Percentiles rank a stretch among this genome's conserved stretches.
These are phyloP conservation scores for Hylyphantes graminicola DNA, from an alignment of 1,140 invertebrate species.

Conservation along the genomic window DNA sequence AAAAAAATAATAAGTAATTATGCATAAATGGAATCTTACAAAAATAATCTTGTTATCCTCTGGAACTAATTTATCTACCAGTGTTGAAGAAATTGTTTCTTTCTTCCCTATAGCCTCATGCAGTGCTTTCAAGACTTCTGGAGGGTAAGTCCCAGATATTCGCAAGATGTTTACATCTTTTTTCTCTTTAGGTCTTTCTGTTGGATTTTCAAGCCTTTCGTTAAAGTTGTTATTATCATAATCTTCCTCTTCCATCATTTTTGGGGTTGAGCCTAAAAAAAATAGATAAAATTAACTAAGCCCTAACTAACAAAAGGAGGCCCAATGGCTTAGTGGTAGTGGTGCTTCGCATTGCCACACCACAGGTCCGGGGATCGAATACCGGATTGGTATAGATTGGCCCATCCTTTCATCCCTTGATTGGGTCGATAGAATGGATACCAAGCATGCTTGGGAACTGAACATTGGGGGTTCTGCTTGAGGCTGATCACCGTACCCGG, in stretches of 20 bases:
- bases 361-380: too few relatives aligned
- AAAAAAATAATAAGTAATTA: not conserved
- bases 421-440: too few relatives aligned
- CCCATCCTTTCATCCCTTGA: too few relatives aligned
- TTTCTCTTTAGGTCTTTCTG: not conserved
- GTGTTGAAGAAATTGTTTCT: not conserved
- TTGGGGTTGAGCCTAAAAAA: conserved; percentile 1
- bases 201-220: not conserved
- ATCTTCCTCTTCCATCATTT: not conserved
- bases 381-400: too few relatives aligned
- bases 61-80: conserved; percentile 37
- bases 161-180: not conserved
- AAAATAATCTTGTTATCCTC: conserved; percentile 47
- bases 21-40: conserved; percentile 32
- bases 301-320: too few relatives aligned
- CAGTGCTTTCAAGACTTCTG: conserved; percentile 3
- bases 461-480: too few relatives aligned
- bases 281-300: not conserved
- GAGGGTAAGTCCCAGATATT: not conserved
- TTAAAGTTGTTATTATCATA: not conserved
- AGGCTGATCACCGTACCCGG: too few relatives aligned
- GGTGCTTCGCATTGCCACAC: too few relatives aligned
- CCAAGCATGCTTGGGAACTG: too few relatives aligned
- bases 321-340: too few relatives aligned
- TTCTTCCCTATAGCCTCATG: not conserved